Base-by-base conservation (phyloP, 2,888 invertebrate genomes). In the Patella pellucida region DNA sequence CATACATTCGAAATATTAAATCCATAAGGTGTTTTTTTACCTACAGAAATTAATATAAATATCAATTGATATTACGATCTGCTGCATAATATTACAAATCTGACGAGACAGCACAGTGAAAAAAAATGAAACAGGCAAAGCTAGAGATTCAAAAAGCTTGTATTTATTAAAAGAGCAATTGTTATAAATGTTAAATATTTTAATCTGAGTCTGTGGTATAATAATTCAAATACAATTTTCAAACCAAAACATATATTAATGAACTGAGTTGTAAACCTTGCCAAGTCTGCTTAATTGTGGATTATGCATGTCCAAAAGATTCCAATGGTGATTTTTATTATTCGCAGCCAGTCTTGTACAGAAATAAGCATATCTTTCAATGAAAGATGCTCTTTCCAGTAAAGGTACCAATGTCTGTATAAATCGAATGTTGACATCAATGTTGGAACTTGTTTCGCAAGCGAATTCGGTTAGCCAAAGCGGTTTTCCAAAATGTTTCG, bases 381-480 rank as follows among this genome's bases (percentile, higher is more conserved):
- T 75, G 68, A 69, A 80, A 14, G 62, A 56, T 3, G 80, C 80
- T 9, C 74, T 69, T 51, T 80, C 80, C 1, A 80, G 71, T 14
- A 75, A 31, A 14, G 80, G 80, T 51, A 80, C 68, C 3, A 75
- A 12, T 15, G 67, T 62, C 27, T 76, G 52, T 76, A 78, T 76
- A 23, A 73, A 68, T 52, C 73, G 69, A 16, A 76, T 68, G 23
- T 76, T 72, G 16, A 50, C 50, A 23, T 76, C 52, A 9, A 68
- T 69, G 9, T 68, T 50, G 4, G 11, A 27, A 7, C 68, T 56
- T 5, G 68, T 54, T 7, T 76, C 74, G n/a, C 79, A 79, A n/a
- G 75, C 75, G 51, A 79, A 79, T 69, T 79, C 77, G 23, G 79
- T 79, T 52, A 79, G 69, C 79, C 79, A 79, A 27, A 79, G 23